Conservation (phyloP, 2,888 invertebrate genomes). For the Andrena fulva region DNA sequence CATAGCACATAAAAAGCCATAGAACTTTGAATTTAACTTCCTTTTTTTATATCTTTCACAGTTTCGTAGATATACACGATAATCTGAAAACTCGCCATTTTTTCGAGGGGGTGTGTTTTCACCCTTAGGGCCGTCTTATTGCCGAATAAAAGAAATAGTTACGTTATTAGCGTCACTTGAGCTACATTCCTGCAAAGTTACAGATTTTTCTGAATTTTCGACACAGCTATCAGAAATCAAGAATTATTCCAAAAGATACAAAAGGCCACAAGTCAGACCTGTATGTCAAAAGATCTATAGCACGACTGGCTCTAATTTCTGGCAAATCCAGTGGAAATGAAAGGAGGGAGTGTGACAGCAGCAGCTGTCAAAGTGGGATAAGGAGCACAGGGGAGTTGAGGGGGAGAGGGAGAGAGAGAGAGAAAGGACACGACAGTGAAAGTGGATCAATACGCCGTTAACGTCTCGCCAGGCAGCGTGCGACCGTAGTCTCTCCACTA, state of each 20-base stretch:
- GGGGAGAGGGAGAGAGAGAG: conserved; percentile 26
- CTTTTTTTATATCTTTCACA: no score
- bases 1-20: no score
- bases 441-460: conserved; percentile 81
- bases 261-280: background rate
- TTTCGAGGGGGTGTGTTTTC: no score
- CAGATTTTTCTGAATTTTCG: background rate
- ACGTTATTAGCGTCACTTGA: no score
- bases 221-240: background rate
- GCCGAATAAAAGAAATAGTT: no score
- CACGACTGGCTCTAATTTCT: background rate
- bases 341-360: conserved; percentile 2
- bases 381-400: background rate
- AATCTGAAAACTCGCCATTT: no score
- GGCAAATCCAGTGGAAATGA: background rate
- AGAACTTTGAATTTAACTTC: no score
- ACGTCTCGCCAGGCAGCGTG: conserved; percentile 58
- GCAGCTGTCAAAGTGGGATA: background rate
- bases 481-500: conserved; percentile 43
- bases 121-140: no score
- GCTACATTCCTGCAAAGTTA: no score
- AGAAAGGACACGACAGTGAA: conserved; percentile 76
- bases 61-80: no score
- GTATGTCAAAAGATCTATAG: background rate
- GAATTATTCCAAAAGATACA: background rate